Base-by-base conservation (phyloP, 2,888 invertebrate species). In the Masnerella sp. region DNA sequence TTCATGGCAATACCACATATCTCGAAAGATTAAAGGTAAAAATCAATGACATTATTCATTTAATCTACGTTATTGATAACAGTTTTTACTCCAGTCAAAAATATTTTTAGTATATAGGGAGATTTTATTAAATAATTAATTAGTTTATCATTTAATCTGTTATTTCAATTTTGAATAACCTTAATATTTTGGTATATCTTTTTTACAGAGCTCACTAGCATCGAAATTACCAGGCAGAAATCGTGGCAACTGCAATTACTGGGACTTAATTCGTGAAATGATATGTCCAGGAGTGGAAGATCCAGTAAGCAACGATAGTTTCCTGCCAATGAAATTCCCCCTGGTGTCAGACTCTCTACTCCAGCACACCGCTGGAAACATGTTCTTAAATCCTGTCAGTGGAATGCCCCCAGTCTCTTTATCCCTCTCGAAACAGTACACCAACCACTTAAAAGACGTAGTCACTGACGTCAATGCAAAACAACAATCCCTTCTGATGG, bases 201-300 rank as follows among this genome's bases (percentile, higher is more conserved):
- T 2, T 9, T 32, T 2, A 25, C 38, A 88, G 88, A 93, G 91
- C 76, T 94, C 95, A 0, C 85, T 95, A 42, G 92, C 92, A 22
- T 93, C 94, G 0, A 96, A 96, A 86, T 93, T 96, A 82, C 96
- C 96, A 0, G 84, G 84, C 5, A 89, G 93, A 25, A 95, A 95
- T 81, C 92, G 93, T 82, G 92, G 92, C 77, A 94, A 94, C 82
- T 92, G 92, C 2, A 90, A 92, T 2, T 88, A 95, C 32, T 95
- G 95, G 95, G 92, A 93, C 81, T 93, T 92, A 82, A 92, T 95
- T 62, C 91, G 93, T 52, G 93, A 94, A 74, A 91, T 93, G 81
- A 88, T 95, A 51, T 93, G 93, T 32, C 93, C 93, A 79, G 92
- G 92, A 54, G 89, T 92, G n/a, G 92, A 92, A 49, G 93, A 93